A percentile compares a stretch with the other conserved stretches of the same genome.
phyloP scores from a whole-genome alignment of 2,888 invertebrate genomes.

The Lasioglossum marginatum region DNA sequence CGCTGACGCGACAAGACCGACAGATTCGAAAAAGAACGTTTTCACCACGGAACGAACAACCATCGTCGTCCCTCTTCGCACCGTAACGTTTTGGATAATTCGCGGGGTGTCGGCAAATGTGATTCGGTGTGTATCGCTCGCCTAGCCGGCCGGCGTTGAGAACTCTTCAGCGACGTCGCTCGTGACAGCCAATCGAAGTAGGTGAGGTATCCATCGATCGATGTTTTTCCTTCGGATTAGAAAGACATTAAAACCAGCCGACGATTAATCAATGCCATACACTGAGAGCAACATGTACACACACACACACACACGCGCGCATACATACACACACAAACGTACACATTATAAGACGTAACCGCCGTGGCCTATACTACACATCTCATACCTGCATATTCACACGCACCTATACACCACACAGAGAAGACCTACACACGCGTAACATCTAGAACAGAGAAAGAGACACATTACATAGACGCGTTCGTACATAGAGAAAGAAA shows the following conservation, averaged over 20 bases:
- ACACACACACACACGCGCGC: constrained; percentile 32
- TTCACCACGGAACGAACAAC: constrained; percentile 26
- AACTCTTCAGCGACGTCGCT: constrained; percentile 60
- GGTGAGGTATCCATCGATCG: constrained; percentile 51
- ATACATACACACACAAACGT: constrained; percentile 37
- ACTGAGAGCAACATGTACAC: constrained; percentile 30
- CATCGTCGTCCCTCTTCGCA: constrained; percentile 25
- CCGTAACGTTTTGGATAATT: constrained; percentile 19
- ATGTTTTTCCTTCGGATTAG: constrained; percentile 45
- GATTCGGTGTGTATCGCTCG: constrained; percentile 75
- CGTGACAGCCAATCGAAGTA: constrained; percentile 50
- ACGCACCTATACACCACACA: neutral
- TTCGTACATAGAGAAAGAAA: constrained; percentile 43
- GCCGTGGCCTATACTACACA: constrained; percentile 72
- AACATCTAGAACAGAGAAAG: neutral
- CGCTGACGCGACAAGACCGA: constrained; percentile 25
- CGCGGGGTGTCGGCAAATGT: constrained; percentile 17
- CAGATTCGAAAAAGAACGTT: constrained; percentile 23
- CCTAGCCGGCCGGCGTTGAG: constrained; percentile 81
- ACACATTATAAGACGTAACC: constrained; percentile 54
- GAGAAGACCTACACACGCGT: neutral
- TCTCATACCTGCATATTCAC: constrained; percentile 17
- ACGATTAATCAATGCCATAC: constrained; percentile 58
- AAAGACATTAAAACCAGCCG: constrained; percentile 49
- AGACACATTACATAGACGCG: constrained; percentile 18